Base-by-base conservation (phyloP, 2,113 vertebrate species). In the Asarcornis scutulata region DNA sequence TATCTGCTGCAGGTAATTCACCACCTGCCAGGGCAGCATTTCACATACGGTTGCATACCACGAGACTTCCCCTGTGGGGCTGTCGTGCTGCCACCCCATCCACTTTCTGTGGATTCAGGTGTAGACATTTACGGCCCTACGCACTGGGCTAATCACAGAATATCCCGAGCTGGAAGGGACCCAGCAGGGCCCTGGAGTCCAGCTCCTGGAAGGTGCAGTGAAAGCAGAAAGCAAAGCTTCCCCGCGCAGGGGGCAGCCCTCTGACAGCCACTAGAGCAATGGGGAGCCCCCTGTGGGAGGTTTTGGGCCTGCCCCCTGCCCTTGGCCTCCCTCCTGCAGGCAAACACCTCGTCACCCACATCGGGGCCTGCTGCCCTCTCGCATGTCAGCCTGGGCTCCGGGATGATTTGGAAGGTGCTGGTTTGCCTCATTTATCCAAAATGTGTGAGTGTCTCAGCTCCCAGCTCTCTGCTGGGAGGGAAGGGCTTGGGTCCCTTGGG, bases 51-150 rank as follows among this genome's bases (percentile, higher is more conserved):
- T 55, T 27, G 80, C 40, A 11, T 42, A 46, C 67, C 34, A 8
- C 3, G 11, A 62, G 44, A 18, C 36, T 14, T 29, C 11, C 67
- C 56, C 17, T 17, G 4, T 6, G 36, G 67, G 34, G 27, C n/a
- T n/a, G 38, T 50, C 67, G 44, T n/a, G 6, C 29, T 3, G 7
- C 13, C 34, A 17, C 11, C 14, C 59, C 67, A 4, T 11, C 67
- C 46, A 21, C 46, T 17, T 17, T 13, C 80, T n/a, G 80, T n/a
- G 67, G 34, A 23, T 2, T 3, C 15, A 4, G 0, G 1, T 8
- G 17, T 2, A 23, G 81, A 42, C 7, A 36, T 42, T 23, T 29
- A 13, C 14, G 27, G 36, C 23, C 81, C 66, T n/a, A 55, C 21
- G 64, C 38, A 11, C 23, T 7, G 38, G 1, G 7, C 7, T 32